Evolutionary conservation across 2,113 vertebrate genomes (phyloP).

Genomic region (Podarcis raffonei): DNA sequence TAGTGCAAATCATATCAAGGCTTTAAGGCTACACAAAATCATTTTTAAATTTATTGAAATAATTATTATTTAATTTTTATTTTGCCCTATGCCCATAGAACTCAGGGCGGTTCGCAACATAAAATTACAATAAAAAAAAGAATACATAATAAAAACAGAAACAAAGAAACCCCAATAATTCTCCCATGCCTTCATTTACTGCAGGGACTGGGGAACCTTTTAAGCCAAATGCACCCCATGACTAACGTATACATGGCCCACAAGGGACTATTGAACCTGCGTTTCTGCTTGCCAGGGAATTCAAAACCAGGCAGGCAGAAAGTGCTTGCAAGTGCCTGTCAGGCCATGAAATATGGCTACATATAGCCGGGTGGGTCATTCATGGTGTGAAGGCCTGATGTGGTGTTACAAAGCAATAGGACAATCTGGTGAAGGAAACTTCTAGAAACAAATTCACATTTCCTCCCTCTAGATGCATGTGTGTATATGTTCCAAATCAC

Average conservation of each 20-base stretch:
- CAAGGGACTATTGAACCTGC: neutral
- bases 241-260: neutral
- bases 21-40: neutral
- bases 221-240: neutral
- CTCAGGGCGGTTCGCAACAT: too few relatives aligned
- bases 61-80: too few relatives aligned
- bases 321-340: neutral
- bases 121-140: too few relatives aligned
- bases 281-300: neutral
- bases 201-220: neutral
- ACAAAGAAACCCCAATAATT: neutral
- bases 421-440: neutral
- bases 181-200: neutral
- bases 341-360: too few relatives aligned
- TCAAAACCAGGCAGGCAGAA: neutral
- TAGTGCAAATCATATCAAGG: constrained; percentile 25
- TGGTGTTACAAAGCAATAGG: neutral
- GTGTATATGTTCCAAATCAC: neutral
- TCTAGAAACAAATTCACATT: neutral
- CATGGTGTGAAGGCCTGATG: neutral
- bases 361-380: neutral
- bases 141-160: neutral
- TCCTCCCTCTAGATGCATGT: neutral
- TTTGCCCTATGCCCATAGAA: too few relatives aligned
- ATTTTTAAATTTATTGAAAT: too few relatives aligned